Conservation (phyloP, 1,140 invertebrate genomes). For the Dendroctonus ponderosae region DNA sequence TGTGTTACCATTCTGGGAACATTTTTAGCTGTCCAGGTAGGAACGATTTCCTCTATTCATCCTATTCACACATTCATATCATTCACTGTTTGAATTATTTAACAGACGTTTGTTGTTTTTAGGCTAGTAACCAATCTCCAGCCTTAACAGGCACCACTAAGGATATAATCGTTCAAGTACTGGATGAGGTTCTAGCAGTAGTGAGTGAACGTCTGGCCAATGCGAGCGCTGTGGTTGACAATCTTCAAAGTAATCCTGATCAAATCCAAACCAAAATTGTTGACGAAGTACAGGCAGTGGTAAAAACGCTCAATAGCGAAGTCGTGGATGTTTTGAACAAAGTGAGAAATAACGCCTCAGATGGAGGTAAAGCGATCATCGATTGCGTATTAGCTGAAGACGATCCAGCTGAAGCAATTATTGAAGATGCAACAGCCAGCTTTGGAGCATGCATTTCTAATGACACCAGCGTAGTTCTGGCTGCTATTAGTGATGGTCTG, state of each 20-base stretch:
- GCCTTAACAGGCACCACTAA: background rate
- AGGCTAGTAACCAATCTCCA: conserved; percentile 3
- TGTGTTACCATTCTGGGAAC: background rate
- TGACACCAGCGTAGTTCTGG: background rate
- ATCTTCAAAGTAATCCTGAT: background rate
- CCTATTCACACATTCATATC: background rate
- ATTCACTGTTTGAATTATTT: background rate
- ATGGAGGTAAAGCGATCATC: conserved; percentile 2
- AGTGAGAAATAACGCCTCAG: background rate
- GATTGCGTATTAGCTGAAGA: conserved; percentile 6
- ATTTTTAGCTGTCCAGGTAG: conserved; percentile 2
- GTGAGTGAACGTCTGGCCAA: background rate
- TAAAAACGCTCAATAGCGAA: background rate
- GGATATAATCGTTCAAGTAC: background rate
- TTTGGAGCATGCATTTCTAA: background rate
- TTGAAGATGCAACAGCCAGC: background rate
- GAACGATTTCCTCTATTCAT: background rate
- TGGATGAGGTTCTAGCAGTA: background rate
- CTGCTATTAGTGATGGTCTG: background rate
- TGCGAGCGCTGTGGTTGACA: background rate
- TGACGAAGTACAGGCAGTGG: background rate
- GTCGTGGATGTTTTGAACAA: background rate
- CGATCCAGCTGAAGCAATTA: conserved; percentile 1
- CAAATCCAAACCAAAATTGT: background rate
- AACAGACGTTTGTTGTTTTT: background rate